Evolutionary conservation across 2,113 vertebrate species (phyloP), one percentile per base, ranked within the genome.

Genomic region (Cacatua alba): DNA sequence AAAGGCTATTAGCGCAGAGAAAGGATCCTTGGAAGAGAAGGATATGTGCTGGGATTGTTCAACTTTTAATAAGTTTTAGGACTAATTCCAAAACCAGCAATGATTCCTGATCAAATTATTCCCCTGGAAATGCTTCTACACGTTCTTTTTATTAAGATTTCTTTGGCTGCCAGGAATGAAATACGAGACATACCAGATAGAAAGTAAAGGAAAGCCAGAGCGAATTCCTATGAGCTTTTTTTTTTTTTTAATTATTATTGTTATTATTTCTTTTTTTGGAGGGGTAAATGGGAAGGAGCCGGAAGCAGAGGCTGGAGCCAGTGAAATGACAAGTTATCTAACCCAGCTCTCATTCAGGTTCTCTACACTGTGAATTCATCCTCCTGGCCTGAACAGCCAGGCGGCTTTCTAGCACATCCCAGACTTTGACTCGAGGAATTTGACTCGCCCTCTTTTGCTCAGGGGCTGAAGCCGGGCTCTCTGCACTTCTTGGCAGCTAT

Each of bases 81-180:
- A 90, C 67, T 91, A 92, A 90, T 92, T 94, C 93, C 95, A 95
- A 96, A 91, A 44, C 21, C 72, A 41, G 88, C 93, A 89, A 90
- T 83, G 96, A 95, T 95, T 95, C 84, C 93, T 75, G 93, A 96
- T 93, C 96, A 95, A 94, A 87, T 94, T 81, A 95, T 97, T 94
- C 84, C 53, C 59, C 86, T 93, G 88, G 95, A 95, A 97, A 91
- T 92, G 95, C 91, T 97, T 76, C 89, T 92, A 93, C 89, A 89
- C 84, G 92, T 88, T 90, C 82, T 92, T 95, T 90, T 95, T 93
- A 95, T 95, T 97, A 96, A 97, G 88, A 93, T 94, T 97, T 91
- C 55, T 94, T 94, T 83, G 88, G 79, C 88, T 96, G 94, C 91
- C 95, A 97, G 93, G 91, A 95, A 94, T 97, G 95, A 97, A 97